Evolutionary conservation across 2,888 invertebrate genomes (phyloP).

Genomic region (Spisula subtruncata): DNA sequence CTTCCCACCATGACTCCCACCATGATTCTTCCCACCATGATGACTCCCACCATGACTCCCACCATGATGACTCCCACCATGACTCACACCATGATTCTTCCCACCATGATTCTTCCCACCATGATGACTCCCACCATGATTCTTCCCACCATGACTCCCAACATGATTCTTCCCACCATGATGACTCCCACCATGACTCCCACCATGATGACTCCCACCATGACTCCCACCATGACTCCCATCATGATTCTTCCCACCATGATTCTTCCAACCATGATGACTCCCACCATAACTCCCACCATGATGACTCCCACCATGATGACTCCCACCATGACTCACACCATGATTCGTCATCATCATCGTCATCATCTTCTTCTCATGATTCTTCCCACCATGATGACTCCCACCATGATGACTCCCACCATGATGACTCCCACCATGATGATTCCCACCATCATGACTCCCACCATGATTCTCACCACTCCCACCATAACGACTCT

Average conservation of each 20-base stretch:
- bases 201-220: slow-evolving; percentile 32
- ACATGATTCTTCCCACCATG: background rate
- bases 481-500: background rate
- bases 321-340: background rate
- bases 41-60: background rate
- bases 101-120: background rate
- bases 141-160: background rate
- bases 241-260: background rate
- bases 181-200: background rate
- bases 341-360: background rate
- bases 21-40: background rate
- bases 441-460: background rate
- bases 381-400: background rate
- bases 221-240: background rate
- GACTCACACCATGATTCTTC: background rate
- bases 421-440: background rate
- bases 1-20: background rate
- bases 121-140: slow-evolving; percentile 5
- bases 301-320: slow-evolving; percentile 15
- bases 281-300: background rate
- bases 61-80: background rate
- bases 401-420: background rate
- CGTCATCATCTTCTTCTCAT: background rate
- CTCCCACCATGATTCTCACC: background rate
- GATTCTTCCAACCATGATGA: background rate